These are phyloP conservation scores for Mionectes macconnelli DNA, from an alignment of 2,113 vertebrate species.

Conservation along the genomic window DNA sequence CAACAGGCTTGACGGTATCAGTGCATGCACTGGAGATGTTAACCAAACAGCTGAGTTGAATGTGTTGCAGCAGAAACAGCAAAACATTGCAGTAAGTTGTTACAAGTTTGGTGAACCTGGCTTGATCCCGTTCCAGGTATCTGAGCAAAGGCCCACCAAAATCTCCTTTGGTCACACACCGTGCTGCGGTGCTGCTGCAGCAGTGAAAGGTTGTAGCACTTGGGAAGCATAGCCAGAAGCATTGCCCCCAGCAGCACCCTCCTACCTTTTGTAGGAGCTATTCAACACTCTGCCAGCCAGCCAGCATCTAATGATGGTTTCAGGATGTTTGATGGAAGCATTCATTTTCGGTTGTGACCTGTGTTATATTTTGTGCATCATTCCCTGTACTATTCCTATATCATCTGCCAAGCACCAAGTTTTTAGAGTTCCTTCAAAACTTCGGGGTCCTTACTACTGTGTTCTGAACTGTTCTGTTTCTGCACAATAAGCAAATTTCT, in stretches of 20 bases:
- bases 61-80: neutral
- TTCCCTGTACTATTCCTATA: neutral
- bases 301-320: neutral
- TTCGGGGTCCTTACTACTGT: neutral
- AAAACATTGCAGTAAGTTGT: neutral
- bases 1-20: accelerated
- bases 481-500: neutral
- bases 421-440: neutral
- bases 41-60: neutral
- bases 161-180: accelerated
- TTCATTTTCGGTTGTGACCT: neutral
- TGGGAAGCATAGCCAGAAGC: neutral
- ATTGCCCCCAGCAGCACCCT: neutral
- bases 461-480: neutral
- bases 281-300: neutral
- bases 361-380: neutral
- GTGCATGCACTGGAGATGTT: too few species aligned
- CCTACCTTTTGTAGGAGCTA: neutral
- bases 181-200: accelerated
- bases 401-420: neutral
- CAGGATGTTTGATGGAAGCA: neutral
- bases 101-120: neutral
- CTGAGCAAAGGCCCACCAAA: neutral
- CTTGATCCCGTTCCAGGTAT: accelerated
- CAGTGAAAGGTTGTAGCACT: neutral